These are phyloP conservation scores for Thinocorus orbignyianus DNA, from an alignment of 2,113 vertebrate genomes.

Conservation along the genomic window DNA sequence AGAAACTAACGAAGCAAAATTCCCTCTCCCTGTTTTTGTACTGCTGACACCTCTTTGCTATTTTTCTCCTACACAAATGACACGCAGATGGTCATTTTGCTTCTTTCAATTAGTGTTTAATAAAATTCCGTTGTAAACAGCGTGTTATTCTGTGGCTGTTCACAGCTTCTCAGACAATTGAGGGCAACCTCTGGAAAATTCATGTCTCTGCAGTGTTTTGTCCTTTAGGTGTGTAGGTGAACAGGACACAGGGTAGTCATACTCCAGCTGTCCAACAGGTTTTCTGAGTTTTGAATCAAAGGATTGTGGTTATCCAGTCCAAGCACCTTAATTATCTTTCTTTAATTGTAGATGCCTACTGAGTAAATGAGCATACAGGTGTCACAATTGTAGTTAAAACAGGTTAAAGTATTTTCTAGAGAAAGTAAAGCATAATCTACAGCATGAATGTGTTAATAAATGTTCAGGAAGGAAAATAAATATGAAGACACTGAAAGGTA, in stretches of 20 bases:
- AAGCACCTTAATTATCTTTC: background rate
- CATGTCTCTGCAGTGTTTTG: background rate
- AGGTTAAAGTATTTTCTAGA: background rate
- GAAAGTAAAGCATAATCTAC: background rate
- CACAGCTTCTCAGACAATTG: background rate
- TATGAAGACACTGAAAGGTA: background rate
- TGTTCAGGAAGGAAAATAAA: background rate
- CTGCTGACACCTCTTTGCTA: background rate
- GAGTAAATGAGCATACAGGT: background rate
- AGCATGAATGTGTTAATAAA: background rate
- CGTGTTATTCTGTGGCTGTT: background rate
- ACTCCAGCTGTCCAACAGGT: background rate
- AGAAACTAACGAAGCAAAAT: background rate
- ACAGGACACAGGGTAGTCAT: background rate
- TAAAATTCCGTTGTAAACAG: background rate
- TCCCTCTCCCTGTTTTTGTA: background rate
- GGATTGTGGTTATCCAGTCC: background rate
- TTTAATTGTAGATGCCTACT: background rate
- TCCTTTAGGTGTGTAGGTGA: background rate
- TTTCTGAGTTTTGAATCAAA: background rate
- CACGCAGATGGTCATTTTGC: background rate
- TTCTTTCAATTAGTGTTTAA: background rate
- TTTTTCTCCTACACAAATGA: background rate
- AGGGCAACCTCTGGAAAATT: background rate
- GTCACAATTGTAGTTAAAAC: background rate